These are phyloP conservation scores for Nyleta sp. DNA, from an alignment of 2,888 invertebrate genomes.

Conservation along the genomic window DNA sequence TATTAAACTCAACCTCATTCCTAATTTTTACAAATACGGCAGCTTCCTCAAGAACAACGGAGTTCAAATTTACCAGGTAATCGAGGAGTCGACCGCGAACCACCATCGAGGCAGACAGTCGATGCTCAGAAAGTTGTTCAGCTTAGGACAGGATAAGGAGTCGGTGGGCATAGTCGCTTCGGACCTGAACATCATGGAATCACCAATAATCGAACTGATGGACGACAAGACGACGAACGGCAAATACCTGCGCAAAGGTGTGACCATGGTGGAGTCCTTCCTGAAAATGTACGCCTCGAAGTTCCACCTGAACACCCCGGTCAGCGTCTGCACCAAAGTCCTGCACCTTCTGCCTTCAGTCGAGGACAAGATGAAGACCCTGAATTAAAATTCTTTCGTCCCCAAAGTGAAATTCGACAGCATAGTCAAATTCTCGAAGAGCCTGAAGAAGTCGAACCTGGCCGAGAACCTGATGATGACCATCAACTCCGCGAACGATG, in stretches of 20 bases:
- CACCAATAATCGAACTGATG: not conserved
- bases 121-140: not conserved
- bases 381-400: not conserved
- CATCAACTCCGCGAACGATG: conserved; percentile 9
- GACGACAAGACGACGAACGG: not conserved
- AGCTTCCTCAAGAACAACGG: conserved; percentile 28
- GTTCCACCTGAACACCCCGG: conserved; percentile 19
- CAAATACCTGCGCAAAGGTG: conserved; percentile 7
- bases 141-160: not conserved
- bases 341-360: conserved; percentile 6
- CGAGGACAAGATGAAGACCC: not conserved
- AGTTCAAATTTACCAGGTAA: not conserved
- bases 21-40: conserved; percentile 27
- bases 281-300: conserved; percentile 11
- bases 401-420: not conserved
- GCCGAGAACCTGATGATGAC: conserved; percentile 30
- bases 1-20: conserved; percentile 15
- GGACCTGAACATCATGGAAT: conserved; percentile 14
- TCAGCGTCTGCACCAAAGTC: conserved; percentile 9
- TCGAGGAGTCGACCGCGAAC: not conserved
- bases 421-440: not conserved
- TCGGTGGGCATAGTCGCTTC: not conserved
- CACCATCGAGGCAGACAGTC: too few relatives aligned
- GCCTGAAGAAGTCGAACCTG: not conserved
- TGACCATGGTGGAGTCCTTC: not conserved